Base-by-base conservation (phyloP, 2,888 invertebrate genomes). In the Gortyna flavago region DNA sequence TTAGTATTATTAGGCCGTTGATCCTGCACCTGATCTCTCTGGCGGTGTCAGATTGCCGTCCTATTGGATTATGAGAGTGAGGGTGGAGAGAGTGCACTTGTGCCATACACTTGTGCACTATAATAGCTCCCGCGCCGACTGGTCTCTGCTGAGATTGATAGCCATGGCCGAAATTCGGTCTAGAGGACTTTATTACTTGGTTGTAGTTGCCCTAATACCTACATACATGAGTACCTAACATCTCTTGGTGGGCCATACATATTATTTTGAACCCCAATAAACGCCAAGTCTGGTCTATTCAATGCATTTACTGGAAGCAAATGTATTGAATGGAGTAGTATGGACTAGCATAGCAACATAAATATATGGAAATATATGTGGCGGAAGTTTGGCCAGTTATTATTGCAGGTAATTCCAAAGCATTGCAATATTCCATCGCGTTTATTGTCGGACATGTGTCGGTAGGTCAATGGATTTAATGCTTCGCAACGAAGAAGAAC, bases 401-500 rank as follows among this genome's bases (percentile, higher is more conserved):
- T 16, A 25, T 38, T n/a, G 16, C 65, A 38, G 65, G 25, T 38
- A 38, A 38, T 65, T 54, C 16, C 18, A 38, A n/a, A 38, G 65
- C 35, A n/a, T 64, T 65, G 38, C 7, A 66, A 65, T n/a, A 6
- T 65, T 16, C 2, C n/a, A 38, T 65, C 16, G 25, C 4, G 0
- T 35, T 38, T 65, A 38, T 18, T n/a, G 4, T 25, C 9, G n/a
- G 41, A n/a, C 6, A n/a, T 16, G 18, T 65, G 9, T 41, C 8
- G 7, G 21, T 44, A 66, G 99, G 91, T 99, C 99, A 86, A 97
- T 99, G 93, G 99, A 99, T 96, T 97, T 99, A 83, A 97, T 98
- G 94, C 96, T 99, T 69, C 98, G 98, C 89, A 99, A 99, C 94
- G 99, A 99, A 93, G 98, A 99, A 88, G 99, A 99, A 94, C 97